Evolutionary conservation across 2,113 vertebrate species (phyloP).

Genomic region (Callipepla californica): DNA sequence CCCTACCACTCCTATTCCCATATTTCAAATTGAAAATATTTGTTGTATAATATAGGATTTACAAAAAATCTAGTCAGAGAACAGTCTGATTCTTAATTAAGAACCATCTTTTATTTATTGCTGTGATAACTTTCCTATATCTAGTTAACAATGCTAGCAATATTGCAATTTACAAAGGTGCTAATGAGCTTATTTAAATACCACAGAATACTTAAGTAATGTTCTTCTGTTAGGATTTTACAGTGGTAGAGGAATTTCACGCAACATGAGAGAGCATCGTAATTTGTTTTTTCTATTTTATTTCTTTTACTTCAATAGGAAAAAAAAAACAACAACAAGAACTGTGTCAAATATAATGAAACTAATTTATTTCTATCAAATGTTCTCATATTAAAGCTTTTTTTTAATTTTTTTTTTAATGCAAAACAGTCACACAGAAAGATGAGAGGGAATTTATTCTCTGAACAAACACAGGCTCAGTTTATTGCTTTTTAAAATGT

Average conservation of each 20-base stretch:
- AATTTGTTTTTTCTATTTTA: constrained; percentile 57
- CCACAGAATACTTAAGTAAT: constrained; percentile 65
- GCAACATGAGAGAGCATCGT: constrained; percentile 16
- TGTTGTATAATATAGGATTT: neutral
- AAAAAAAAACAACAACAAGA: constrained; percentile 13
- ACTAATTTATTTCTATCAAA: constrained; percentile 61
- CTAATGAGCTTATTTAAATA: constrained; percentile 75
- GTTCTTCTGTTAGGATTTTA: constrained; percentile 61
- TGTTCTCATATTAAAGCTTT: constrained; percentile 18
- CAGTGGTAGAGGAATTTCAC: constrained; percentile 51
- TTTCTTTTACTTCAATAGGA: constrained; percentile 56
- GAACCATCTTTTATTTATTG: neutral
- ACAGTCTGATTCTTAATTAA: constrained; percentile 49
- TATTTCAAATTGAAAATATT: neutral
- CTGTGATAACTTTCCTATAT: constrained; percentile 47
- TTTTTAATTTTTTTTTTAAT: neutral
- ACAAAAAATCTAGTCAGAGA: constrained; percentile 27
- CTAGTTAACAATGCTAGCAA: constrained; percentile 49
- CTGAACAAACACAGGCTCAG: neutral
- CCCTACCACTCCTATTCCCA: neutral
- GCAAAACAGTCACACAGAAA: neutral
- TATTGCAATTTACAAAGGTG: constrained; percentile 70
- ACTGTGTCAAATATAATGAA: constrained; percentile 61
- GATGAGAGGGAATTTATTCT: neutral
- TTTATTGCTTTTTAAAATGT: neutral